A percentile compares a stretch with the other conserved stretches of the same genome.
These are phyloP conservation scores for Athene noctua DNA, from an alignment of 2,113 vertebrate genomes.

Conservation along the genomic window DNA sequence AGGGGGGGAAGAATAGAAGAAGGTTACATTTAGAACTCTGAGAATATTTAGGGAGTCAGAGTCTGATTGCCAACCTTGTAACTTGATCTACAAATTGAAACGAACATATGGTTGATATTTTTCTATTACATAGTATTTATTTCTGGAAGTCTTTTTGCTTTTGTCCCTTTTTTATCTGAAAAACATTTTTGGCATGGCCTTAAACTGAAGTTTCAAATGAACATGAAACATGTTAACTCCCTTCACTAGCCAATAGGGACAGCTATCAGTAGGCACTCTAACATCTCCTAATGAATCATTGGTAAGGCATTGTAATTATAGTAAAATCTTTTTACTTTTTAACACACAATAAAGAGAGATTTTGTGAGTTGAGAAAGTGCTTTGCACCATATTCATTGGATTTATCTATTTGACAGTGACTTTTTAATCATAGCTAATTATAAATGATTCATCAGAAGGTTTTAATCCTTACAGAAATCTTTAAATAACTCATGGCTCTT, in stretches of 20 bases:
- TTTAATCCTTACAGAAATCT: conserved; percentile 21
- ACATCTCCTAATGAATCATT: not conserved
- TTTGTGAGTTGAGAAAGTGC: not conserved
- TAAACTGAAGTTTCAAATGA: not conserved
- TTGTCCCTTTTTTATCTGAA: conserved; percentile 19
- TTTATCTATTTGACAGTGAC: not conserved
- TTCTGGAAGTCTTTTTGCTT: conserved; percentile 27
- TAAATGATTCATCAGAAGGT: conserved; percentile 18
- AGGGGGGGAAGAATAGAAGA: not conserved
- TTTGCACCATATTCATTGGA: not conserved
- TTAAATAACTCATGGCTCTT: not conserved
- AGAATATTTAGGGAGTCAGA: conserved; percentile 32
- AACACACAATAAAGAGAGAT: not conserved
- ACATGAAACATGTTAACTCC: conserved; percentile 1
- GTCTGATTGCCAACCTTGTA: conserved; percentile 28
- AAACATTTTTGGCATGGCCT: not conserved
- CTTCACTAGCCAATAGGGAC: not conserved
- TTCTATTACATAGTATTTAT: conserved; percentile 26
- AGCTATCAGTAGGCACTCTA: not conserved
- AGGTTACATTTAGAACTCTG: conserved; percentile 2
- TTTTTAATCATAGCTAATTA: conserved; percentile 43
- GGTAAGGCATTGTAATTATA: not conserved
- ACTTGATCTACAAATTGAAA: conserved; percentile 29
- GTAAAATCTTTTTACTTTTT: not conserved
- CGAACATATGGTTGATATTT: conserved; percentile 2